Evolutionary conservation across 2,113 vertebrate species (phyloP).

Genomic region (Columbina picui): DNA sequence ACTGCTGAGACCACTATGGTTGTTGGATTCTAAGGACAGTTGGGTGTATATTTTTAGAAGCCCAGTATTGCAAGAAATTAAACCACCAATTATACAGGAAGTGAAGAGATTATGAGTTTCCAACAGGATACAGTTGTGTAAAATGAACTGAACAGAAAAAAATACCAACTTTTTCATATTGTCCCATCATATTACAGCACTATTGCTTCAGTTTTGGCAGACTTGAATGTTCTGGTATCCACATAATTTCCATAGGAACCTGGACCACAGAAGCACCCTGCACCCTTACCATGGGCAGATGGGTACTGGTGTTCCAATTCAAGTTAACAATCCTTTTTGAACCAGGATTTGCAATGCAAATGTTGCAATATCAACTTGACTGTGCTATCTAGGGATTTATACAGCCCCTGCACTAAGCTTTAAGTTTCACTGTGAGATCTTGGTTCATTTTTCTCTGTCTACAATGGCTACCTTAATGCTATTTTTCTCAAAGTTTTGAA

Average conservation of each 20-base stretch:
- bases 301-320: not conserved
- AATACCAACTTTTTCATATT: not conserved
- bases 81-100: not conserved
- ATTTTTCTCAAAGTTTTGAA: not conserved
- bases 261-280: not conserved
- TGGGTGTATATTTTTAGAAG: not conserved
- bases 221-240: not conserved
- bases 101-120: not conserved
- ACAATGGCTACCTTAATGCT: not conserved
- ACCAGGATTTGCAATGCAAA: not conserved
- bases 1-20: not conserved
- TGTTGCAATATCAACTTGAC: not conserved
- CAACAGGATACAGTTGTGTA: not conserved
- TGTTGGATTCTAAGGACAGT: not conserved
- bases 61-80: not conserved
- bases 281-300: not conserved
- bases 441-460: not conserved
- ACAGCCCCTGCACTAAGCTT: not conserved
- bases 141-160: not conserved
- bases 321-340: not conserved
- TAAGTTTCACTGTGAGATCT: not conserved
- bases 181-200: not conserved
- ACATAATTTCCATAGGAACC: not conserved
- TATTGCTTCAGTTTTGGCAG: not conserved
- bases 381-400: not conserved